Base-by-base conservation (phyloP, 2,113 vertebrate species). In the Cyanoramphus novaezelandiae region DNA sequence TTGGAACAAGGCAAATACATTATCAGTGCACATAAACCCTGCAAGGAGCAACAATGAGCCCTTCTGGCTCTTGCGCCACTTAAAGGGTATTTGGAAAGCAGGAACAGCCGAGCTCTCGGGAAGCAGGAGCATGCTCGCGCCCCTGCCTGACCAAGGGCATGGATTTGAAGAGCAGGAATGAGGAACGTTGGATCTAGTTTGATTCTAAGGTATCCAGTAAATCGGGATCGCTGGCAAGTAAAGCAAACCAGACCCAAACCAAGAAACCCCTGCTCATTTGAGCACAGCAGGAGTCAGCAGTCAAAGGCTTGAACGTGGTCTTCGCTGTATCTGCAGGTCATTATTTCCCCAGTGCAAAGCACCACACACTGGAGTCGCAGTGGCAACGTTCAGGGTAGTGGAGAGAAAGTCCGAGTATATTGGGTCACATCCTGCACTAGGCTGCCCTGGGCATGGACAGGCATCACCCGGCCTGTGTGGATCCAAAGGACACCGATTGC, bases 301-400 rank as follows among this genome's bases (percentile, higher is more conserved):
- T 0, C 3, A 53, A 41, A 31, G 33, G n/a, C 41, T 60, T 24
- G 17, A 8, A 11, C 4, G 68, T 0, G 2, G 2, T 25, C 35
- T 31, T 33, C 35, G 47, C 53, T 27, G 18, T 15, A 20, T 12
- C 50, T 28, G 76, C 43, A 49, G 47, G 47, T 8, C 3, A 1
- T 13, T 23, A 12, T 46, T 4, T 33, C 67, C 62, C 27, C 33
- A 10, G 43, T 9, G 43, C 75, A 6, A 2, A 62, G 69, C 35
- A 8, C 2, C 0, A 11, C 49, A 4, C 29, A 2, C 17, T 7
- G 53, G 28, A 43, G 79, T 2, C 3, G 55, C 77, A 21, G 35
- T 1, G 27, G n/a, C 0, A 6, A 11, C 20, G 15, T 3, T 7
- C 13, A 37, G 71, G 2, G 24, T 5, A 19, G 31, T 16, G 14